Evolutionary conservation across 1,140 invertebrate species (phyloP).

Genomic region (Panagrolaimus sp.): DNA sequence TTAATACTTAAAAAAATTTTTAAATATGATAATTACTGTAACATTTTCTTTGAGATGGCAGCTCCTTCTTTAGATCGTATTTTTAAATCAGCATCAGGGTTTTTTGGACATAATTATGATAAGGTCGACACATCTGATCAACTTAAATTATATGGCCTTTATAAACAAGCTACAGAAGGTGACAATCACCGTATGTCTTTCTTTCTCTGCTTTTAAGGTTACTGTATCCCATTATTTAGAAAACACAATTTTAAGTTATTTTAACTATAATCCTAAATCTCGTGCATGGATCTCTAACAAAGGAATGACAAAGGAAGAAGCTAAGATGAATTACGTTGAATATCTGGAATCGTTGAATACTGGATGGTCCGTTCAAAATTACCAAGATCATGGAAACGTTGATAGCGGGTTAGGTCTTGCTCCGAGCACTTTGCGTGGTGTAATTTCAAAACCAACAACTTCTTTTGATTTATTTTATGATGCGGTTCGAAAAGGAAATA

Average conservation of each 20-base stretch:
- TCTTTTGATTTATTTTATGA: neutral
- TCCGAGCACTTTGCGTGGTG: neutral
- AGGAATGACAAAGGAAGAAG: neutral
- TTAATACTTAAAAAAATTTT: neutral
- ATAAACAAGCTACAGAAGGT: neutral
- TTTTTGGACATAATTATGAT: neutral
- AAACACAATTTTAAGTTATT: neutral
- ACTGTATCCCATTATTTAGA: neutral
- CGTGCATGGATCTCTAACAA: neutral
- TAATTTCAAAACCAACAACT: neutral
- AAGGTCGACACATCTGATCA: neutral
- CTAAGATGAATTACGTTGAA: neutral
- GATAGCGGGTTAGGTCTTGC: neutral
- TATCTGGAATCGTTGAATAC: neutral
- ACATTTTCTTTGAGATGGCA: too few species aligned
- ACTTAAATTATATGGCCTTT: conserved; percentile 2
- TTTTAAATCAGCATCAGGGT: neutral
- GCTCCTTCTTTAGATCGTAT: too few species aligned
- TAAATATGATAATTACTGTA: neutral
- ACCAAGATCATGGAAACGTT: neutral
- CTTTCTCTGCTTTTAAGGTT: neutral
- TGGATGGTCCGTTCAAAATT: neutral
- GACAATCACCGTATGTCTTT: neutral
- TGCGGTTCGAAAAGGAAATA: neutral
- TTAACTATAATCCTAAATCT: neutral